phyloP scores from a whole-genome alignment of 2,888 invertebrate species.

The Ecliptopera silaceata region DNA sequence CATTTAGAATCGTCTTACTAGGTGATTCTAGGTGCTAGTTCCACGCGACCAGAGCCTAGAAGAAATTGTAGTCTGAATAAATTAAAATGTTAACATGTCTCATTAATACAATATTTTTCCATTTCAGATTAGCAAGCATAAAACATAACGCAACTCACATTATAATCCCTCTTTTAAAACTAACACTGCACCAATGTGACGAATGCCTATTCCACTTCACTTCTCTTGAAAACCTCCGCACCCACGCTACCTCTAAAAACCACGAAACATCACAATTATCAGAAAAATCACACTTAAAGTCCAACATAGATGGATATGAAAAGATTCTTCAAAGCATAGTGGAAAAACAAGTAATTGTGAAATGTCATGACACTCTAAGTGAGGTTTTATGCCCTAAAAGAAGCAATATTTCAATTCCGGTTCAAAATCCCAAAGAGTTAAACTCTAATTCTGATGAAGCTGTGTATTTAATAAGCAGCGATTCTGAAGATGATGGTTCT shows the following conservation, averaged over 20 bases:
- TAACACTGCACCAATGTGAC: constrained; percentile 37
- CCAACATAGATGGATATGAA: not conserved
- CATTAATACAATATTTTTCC: no score
- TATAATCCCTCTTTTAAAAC: constrained; percentile 52
- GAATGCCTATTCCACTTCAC: constrained; percentile 44
- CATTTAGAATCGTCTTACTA: no score
- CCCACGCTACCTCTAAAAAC: constrained; percentile 41
- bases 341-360: constrained; percentile 18
- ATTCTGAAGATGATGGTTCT: not conserved
- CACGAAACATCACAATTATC: constrained; percentile 15
- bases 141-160: constrained; percentile 55
- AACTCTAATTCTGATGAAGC: no score
- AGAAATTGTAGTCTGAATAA: no score
- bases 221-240: constrained; percentile 35
- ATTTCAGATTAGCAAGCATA: constrained; percentile 46
- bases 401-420: not conserved
- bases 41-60: no score
- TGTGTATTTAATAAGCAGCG: constrained; percentile 1
- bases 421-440: no score
- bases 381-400: not conserved
- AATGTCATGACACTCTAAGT: constrained; percentile 17
- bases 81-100: no score
- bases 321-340: constrained; percentile 25
- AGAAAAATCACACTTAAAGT: not conserved
- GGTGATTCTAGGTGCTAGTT: no score